Evolutionary conservation across 2,797 vertebrate species (phyloP), one percentile per base, ranked within the genome.

Genomic region (Odontamblyopus rebecca): DNA sequence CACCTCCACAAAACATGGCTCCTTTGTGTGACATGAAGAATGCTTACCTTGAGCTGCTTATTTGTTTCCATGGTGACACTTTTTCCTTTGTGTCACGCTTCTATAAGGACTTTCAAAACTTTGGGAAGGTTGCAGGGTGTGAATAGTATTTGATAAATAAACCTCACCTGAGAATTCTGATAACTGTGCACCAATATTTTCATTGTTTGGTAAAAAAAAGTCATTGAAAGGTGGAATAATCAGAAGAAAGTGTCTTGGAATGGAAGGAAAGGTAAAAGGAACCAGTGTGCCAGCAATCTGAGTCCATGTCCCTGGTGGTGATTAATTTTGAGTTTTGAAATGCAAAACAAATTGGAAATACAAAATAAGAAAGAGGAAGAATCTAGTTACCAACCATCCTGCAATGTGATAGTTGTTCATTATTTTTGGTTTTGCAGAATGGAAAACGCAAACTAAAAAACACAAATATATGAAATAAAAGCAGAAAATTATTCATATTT

Each of bases 1-100:
- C 85, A 83, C 83, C 84, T 92, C 77, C 84, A 85, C 77, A 75
- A 64, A 71, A 61, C 69, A 84, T 87, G 85, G 85, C 90, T 88
- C 86, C 69, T 77, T 70, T 60, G 61, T 74, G 90, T 56, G 70
- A 85, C 84, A 87, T 75, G 6, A 51, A 83, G 64, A 82, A 73
- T 76, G 70, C 80, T 91, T 77, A 92, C 88, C 88, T 91, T 89
- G 88, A 91, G 87, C 72, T 80, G 73, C 80, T 82, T 79, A 76
- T 85, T 78, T 79, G 90, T 93, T 93, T 89, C 91, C 90, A 93
- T 92, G 90, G 90, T 85, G 89, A 93, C 88, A 79, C 51, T 54
- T 54, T 19, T 23, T 23, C 23, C 23, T 23, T 23, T 23, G 72
- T 72, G 67, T 77, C 71, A 77, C 35, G 70, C 53, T 71, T 70